Evolutionary conservation across 2,113 vertebrate genomes (phyloP).

Genomic region (Elgaria multicarinata): DNA sequence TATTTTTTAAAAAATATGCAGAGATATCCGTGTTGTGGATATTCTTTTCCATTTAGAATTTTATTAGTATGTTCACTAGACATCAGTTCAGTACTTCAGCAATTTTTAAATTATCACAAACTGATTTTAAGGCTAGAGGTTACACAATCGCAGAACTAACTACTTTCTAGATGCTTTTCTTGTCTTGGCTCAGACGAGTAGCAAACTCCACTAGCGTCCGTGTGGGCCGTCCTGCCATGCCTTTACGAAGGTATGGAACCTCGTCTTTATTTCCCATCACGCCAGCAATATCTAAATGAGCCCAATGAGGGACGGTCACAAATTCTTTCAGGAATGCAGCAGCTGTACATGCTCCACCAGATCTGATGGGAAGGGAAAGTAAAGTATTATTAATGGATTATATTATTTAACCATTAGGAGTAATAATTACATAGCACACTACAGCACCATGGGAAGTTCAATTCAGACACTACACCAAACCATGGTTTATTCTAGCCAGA

Average conservation of each 20-base stretch:
- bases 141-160: not conserved
- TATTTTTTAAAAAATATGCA: constrained; percentile 28
- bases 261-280: constrained; percentile 98
- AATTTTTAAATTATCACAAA: constrained; percentile 34
- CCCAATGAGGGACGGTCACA: constrained; percentile 90
- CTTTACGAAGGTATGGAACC: constrained; percentile 91
- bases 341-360: constrained; percentile 94
- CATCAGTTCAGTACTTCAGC: constrained; percentile 15
- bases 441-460: not conserved
- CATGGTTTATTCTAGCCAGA: not conserved
- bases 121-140: constrained; percentile 12
- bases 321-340: constrained; percentile 95
- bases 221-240: constrained; percentile 95
- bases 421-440: not conserved
- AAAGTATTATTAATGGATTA: not conserved
- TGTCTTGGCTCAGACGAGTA: constrained; percentile 76
- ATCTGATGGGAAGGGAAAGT: constrained; percentile 73
- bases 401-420: not conserved
- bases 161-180: constrained; percentile 48
- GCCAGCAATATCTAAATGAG: constrained; percentile 95
- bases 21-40: not conserved
- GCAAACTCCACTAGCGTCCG: constrained; percentile 91
- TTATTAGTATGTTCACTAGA: not conserved
- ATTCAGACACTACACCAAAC: not conserved
- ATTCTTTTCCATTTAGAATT: not conserved